A percentile compares a stretch with the other conserved stretches of the same genome.
Evolutionary conservation across 2,797 vertebrate genomes (phyloP).

Genomic region (Hydrophis major): DNA sequence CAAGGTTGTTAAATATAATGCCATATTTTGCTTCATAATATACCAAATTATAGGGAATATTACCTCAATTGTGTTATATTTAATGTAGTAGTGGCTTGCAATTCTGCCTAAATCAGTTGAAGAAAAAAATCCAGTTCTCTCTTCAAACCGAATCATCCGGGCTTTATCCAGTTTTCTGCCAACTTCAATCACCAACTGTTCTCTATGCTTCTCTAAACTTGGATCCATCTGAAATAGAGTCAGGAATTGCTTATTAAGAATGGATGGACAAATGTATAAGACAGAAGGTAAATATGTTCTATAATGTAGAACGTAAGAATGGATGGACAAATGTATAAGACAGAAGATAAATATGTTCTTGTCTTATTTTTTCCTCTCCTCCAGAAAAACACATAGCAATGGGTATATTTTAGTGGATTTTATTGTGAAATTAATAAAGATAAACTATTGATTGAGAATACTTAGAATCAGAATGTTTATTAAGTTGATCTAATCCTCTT

Average conservation of each 20-base stretch:
- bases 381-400: neutral
- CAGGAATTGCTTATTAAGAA: conserved; percentile 1
- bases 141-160: conserved; percentile 96
- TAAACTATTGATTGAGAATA: neutral
- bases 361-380: neutral
- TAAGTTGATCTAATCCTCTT: neutral
- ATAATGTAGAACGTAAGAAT: neutral
- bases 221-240: conserved; percentile 84
- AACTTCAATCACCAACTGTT: conserved; percentile 86
- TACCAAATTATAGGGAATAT: neutral
- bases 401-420: neutral
- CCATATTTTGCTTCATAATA: conserved; percentile 17
- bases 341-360: neutral
- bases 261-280: neutral
- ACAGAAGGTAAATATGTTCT: neutral
- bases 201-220: conserved; percentile 85
- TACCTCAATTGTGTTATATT: conserved; percentile 98
- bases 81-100: conserved; percentile 97
- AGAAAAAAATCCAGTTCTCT: conserved; percentile 93
- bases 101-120: conserved; percentile 96
- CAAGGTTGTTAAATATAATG: neutral
- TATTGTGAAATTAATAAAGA: neutral
- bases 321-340: neutral
- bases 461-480: neutral
- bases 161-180: conserved; percentile 94